Conservation (phyloP, 1,140 invertebrate species). For the Achroia grisella region DNA sequence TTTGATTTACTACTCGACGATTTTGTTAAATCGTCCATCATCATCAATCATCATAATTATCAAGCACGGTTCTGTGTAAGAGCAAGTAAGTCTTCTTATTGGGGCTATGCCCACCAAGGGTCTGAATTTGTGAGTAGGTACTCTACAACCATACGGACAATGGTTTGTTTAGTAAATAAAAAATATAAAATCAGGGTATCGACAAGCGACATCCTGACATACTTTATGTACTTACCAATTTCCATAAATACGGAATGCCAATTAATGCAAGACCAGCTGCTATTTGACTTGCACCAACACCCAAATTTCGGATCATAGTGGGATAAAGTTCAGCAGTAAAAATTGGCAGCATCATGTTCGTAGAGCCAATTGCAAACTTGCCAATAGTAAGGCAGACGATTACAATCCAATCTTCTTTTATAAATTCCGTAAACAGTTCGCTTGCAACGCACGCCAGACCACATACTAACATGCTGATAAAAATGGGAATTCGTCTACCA, state of each 20-base stretch:
- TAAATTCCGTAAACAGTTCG: slow-evolving; percentile 65
- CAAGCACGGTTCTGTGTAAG: no score
- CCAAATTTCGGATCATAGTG: slow-evolving; percentile 81
- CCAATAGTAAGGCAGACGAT: slow-evolving; percentile 78
- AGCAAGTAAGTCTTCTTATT: no score
- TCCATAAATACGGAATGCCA: slow-evolving; percentile 82
- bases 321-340: slow-evolving; percentile 84
- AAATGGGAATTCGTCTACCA: slow-evolving; percentile 79
- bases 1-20: no score
- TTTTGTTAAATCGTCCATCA: no score
- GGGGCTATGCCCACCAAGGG: no score
- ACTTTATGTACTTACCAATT: slow-evolving; percentile 78
- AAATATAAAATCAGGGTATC: no score
- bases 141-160: no score
- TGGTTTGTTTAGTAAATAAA: no score
- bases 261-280: slow-evolving; percentile 81
- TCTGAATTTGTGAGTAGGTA: no score
- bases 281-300: slow-evolving; percentile 82
- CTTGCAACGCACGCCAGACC: slow-evolving; percentile 79
- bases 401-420: slow-evolving; percentile 74
- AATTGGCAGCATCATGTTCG: slow-evolving; percentile 82
- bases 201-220: no score
- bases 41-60: no score
- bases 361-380: slow-evolving; percentile 81
- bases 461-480: slow-evolving; percentile 77